Evolutionary conservation across 2,797 vertebrate species (phyloP), one percentile per base, ranked within the genome.

Genomic region (Sebastolobus alascanus): DNA sequence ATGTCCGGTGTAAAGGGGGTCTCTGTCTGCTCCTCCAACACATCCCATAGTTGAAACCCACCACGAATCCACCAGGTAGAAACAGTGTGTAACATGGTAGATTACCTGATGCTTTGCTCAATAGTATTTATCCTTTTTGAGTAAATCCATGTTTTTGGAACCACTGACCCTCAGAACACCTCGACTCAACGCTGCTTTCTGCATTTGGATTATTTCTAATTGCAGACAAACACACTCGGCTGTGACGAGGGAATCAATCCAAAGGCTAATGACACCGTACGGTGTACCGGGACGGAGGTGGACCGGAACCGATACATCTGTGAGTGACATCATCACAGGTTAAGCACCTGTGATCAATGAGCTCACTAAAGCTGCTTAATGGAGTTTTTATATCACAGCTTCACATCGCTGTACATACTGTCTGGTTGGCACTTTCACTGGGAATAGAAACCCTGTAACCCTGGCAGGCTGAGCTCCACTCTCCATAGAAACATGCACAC

Each of bases 321-420:
- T 22, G 33, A 61, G 68, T 87, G 84, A 87, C 84, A 84, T 87
- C 83, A 85, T 79, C 50, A 43, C 43, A 89, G 83, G 86, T 87
- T 87, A 88, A 88, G 79, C 56, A 86, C 56, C 68, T 68, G 56
- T 75, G 83, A 90, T 85, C 86, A 86, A 88, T 75, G 75, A 63
- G 87, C 63, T 83, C 72, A 59, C 22, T 37, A 60, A 35, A 55
- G 52, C 67, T 63, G 27, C 25, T 73, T 68, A 70, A 86, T 80
- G 61, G 65, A 70, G 76, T 54, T 80, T 86, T 85, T 77, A 79
- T 73, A 68, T 77, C 37, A 4, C 6, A 16, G 64, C 73, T 82
- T 71, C 64, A 52, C 61, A 56, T 55, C 31, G 25, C 40, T 27
- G 61, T 54, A 43, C 61, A 37, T 6, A 40, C 13, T 1, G 78